Percentiles rank a stretch among this genome's conserved stretches.
These are phyloP conservation scores for Saimiri boliviensis DNA, from an alignment of 2,113 vertebrate genomes.

Conservation along the genomic window DNA sequence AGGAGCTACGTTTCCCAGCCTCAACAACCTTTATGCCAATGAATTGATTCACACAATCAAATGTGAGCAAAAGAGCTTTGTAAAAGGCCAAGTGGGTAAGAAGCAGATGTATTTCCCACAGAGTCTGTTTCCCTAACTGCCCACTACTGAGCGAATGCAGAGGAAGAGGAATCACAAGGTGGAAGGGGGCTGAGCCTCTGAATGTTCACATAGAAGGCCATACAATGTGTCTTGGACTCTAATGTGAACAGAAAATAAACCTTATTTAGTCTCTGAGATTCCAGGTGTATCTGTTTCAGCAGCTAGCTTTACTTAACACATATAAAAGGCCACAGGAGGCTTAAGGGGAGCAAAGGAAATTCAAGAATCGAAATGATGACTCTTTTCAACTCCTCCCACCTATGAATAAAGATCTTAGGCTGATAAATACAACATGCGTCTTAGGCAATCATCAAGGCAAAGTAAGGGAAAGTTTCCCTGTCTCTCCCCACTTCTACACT, in stretches of 20 bases:
- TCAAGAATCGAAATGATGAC: neutral
- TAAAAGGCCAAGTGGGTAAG: neutral
- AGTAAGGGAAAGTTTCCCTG: neutral
- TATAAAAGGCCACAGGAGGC: neutral
- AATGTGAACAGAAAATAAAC: neutral
- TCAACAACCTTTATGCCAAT: neutral
- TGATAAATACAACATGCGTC: neutral
- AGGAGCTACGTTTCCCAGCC: neutral
- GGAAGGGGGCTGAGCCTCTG: neutral
- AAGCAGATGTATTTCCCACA: neutral
- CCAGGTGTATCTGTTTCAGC: neutral
- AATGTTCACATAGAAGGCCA: neutral
- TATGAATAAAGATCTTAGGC: neutral
- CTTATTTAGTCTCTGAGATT: neutral
- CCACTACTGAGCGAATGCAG: neutral
- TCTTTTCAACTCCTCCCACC: neutral
- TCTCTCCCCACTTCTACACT: neutral
- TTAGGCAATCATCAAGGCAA: neutral
- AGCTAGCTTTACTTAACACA: neutral
- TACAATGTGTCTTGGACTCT: neutral
- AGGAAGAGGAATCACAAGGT: neutral
- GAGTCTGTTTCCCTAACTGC: neutral
- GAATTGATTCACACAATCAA: neutral
- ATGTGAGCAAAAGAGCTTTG: neutral
- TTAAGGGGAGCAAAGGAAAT: neutral